Percentiles rank a stretch among this genome's conserved stretches.
Conservation (phyloP, 1,140 invertebrate genomes). For the Berghia stephanieae region DNA sequence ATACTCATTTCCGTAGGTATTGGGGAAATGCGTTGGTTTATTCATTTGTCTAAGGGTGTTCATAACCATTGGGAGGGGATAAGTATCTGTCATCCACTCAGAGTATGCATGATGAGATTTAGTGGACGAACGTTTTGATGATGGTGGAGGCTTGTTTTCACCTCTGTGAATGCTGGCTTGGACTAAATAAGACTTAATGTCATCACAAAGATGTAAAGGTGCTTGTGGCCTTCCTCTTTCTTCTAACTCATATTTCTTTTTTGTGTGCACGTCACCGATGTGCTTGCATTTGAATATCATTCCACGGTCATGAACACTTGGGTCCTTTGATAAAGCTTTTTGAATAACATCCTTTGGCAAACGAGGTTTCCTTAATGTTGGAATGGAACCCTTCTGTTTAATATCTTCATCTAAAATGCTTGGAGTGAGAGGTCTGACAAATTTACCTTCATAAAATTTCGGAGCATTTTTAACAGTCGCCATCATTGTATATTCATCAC, state of each 20-base stretch:
- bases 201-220: slow-evolving; percentile 55
- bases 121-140: slow-evolving; percentile 8
- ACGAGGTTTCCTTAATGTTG: slow-evolving; percentile 46
- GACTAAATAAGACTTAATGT: slow-evolving; percentile 55
- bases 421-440: slow-evolving; percentile 31
- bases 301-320: slow-evolving; percentile 48
- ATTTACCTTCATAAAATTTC: slow-evolving; percentile 55
- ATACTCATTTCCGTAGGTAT: slow-evolving; percentile 50
- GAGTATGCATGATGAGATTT: slow-evolving; percentile 20
- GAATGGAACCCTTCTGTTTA: slow-evolving; percentile 40
- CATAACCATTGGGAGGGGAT: slow-evolving; percentile 43
- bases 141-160: neutral
- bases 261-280: slow-evolving; percentile 57
- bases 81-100: slow-evolving; percentile 41
- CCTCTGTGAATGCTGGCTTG: slow-evolving; percentile 43
- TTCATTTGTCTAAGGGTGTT: slow-evolving; percentile 46
- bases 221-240: slow-evolving; percentile 48
- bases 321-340: slow-evolving; percentile 42
- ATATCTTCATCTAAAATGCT: slow-evolving; percentile 42
- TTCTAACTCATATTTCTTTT: slow-evolving; percentile 53
- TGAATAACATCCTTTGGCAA: slow-evolving; percentile 49
- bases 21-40: slow-evolving; percentile 44
- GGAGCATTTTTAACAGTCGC: slow-evolving; percentile 48
- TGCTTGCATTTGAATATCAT: slow-evolving; percentile 60
- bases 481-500: slow-evolving; percentile 62